These are phyloP conservation scores for Chlorodrepanis virens DNA, from an alignment of 2,113 vertebrate genomes.

Conservation along the genomic window DNA sequence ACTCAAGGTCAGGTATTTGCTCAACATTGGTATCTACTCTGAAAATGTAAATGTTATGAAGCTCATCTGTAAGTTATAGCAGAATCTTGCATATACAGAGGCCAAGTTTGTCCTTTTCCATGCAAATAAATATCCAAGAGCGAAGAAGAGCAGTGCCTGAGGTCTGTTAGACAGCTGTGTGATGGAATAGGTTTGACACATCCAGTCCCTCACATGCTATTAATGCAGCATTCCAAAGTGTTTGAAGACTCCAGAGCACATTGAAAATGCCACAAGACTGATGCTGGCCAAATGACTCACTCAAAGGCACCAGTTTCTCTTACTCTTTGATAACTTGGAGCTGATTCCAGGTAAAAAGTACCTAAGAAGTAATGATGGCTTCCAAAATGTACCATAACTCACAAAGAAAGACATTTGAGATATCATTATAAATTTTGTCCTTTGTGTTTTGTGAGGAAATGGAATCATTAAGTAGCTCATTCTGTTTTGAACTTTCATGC, in stretches of 20 bases:
- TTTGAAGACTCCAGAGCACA: background rate
- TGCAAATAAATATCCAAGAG: conserved; percentile 11
- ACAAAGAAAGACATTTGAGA: background rate
- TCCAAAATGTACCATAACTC: background rate
- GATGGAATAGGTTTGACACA: conserved; percentile 3
- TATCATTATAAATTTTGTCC: background rate
- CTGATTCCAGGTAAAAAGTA: background rate
- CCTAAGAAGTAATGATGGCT: background rate
- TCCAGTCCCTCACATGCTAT: background rate
- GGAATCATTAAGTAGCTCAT: background rate
- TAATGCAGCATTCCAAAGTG: background rate
- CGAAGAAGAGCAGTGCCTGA: background rate
- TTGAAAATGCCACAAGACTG: background rate
- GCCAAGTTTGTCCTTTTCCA: background rate
- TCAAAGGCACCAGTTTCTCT: background rate
- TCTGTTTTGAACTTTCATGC: background rate
- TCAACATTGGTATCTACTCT: background rate
- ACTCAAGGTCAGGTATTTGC: background rate
- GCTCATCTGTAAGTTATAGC: background rate
- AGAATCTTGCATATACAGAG: background rate
- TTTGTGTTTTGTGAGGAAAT: background rate
- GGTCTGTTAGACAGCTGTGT: background rate
- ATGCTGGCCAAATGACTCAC: background rate
- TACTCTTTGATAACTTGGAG: background rate
- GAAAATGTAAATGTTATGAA: background rate